Evolutionary conservation across 2,113 vertebrate species (phyloP), one percentile per base, ranked within the genome.

Genomic region (Erythrocercus mccallii): DNA sequence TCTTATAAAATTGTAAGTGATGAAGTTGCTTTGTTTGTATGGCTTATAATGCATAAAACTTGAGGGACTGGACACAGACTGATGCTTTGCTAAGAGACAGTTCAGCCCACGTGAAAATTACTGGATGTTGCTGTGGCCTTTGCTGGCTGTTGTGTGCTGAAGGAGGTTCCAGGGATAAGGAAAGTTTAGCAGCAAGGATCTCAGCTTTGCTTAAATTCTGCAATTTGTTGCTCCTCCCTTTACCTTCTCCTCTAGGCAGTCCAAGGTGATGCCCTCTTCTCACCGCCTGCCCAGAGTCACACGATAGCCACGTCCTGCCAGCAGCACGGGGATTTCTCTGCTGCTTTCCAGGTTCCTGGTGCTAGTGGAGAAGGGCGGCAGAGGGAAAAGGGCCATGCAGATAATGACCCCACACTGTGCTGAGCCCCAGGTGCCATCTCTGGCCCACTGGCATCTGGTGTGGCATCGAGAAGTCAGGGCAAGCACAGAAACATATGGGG

Each of bases 251-350:
- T 94, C 50, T 61, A 70, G 79, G 53, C 76, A 76, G 57, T 81
- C 53, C 82, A 74, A 93, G 92, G 93, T 94, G 93, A 94, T 96
- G 95, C 86, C 88, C 88, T 61, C 48, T 90, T 74, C 72, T 81
- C 90, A 84, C 69, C 0, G 0, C 50, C 53, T 88, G 90, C 61
- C 57, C 40, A 2, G 79, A 92, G 85, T 78, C 76, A 81, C 42
- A 57, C 7, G 0, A 40, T 2, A 16, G 56, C 44, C 76, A 42
- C 56, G 37, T 92, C 56, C 61, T 83, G 88, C 60, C 86, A 92
- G 81, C 80, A 95, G 69, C 51, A 53, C 60, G 65, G 90, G 53
- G 80, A 84, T 93, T 94, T 86, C 82, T 86, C 69, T 95, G 64
- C 72, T 90, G 66, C 72, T 88, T 86, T 86, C n/a, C 72, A 94